Base-by-base conservation (phyloP, 2,797 vertebrate genomes). In the Trematomus bernacchii region DNA sequence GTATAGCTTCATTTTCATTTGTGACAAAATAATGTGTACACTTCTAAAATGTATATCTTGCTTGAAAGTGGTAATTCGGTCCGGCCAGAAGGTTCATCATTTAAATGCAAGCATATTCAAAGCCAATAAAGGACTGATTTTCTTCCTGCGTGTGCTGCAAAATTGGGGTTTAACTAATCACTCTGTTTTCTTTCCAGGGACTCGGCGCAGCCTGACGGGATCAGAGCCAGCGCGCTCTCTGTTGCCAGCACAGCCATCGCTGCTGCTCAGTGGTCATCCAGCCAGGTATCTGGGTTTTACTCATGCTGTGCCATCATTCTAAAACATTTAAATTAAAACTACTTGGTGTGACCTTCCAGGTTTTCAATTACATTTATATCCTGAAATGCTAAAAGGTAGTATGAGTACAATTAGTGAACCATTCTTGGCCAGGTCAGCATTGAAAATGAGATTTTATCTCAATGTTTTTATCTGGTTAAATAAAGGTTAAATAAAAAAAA, bases 221-320 rank as follows among this genome's bases (percentile, higher is more conserved):
- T 96, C 90, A 94, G 96, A 67, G 95, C 97, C 81, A 97, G 93
- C 3, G 96, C 95, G 43, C 96, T 97, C 79, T 98, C 97, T 52
- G 97, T 97, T 69, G 97, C 97, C 61, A 98, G 96, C 84, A 97
- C 97, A 40, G 97, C 97, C 66, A 98, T 98, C 47, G 97, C 97
- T 84, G 97, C 97, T 37, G 97, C 97, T 82, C 97, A 98, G 94
- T 98, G 97, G 97, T 98, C 97, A 0, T 97, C 97, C 30, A 97
- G 96, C 74, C 97, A 98, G 96, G 97, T 99, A 93, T 21, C 75
- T 12, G 4, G 33, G 6, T 27, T 37, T 59, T 48, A n/a, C 10
- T 58, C 33, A 14, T 44, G 6, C 8, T 18, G 1, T 13, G 46
- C 47, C 30, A 1, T 71, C 4, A 73, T 42, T 40, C 2, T n/a